These are phyloP conservation scores for Lasiurus cinereus DNA, from an alignment of 2,113 vertebrate genomes.

Conservation along the genomic window DNA sequence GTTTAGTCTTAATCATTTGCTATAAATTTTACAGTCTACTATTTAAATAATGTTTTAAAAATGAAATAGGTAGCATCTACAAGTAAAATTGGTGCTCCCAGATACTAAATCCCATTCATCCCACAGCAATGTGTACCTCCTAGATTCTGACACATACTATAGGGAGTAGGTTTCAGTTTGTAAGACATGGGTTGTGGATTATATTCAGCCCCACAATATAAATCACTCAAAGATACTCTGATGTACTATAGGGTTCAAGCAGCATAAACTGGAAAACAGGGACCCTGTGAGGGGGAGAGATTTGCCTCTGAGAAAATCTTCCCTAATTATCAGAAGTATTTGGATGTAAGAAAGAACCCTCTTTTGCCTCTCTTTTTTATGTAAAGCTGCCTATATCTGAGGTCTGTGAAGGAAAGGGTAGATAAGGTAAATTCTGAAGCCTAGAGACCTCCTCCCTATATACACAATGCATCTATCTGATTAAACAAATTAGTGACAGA, in stretches of 20 bases:
- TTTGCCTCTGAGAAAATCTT: constrained; percentile 48
- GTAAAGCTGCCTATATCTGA: neutral
- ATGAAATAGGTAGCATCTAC: constrained; percentile 17
- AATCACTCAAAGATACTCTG: neutral
- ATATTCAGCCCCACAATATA: neutral
- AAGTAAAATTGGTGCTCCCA: constrained; percentile 20
- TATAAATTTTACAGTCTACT: constrained; percentile 30
- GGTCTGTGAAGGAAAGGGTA: neutral
- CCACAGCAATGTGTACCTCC: constrained; percentile 8
- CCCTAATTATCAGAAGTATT: constrained; percentile 48
- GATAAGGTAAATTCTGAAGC: neutral
- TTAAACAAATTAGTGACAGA: constrained; percentile 23
- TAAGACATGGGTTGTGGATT: constrained; percentile 42
- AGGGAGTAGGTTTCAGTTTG: constrained; percentile 12
- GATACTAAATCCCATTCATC: constrained; percentile 49
- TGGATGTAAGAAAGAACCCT: neutral
- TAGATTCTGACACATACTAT: constrained; percentile 46
- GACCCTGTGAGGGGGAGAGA: constrained; percentile 2
- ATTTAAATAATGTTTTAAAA: constrained; percentile 52
- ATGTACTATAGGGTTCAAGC: neutral
- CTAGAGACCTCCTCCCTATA: neutral
- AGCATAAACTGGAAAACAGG: constrained; percentile 53
- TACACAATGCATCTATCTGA: constrained; percentile 25
- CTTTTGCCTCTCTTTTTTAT: neutral
- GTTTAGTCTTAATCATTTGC: constrained; percentile 50